Evolutionary conservation across 2,797 vertebrate genomes (phyloP).

Genomic region (Microcaecilia unicolor): DNA sequence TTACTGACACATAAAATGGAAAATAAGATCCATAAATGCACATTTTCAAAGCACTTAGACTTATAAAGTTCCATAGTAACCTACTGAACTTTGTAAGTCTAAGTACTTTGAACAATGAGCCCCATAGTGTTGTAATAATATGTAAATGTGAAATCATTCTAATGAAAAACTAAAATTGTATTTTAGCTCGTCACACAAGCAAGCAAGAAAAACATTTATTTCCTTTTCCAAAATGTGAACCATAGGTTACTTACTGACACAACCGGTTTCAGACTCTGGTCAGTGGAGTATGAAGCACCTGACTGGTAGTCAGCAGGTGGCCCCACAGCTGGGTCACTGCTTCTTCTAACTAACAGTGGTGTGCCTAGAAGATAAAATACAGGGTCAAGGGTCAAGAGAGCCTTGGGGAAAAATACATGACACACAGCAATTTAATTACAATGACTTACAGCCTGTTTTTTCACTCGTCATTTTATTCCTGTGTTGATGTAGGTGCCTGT

Average conservation of each 20-base stretch:
- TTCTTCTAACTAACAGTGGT: constrained; percentile 61
- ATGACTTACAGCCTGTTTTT: constrained; percentile 1
- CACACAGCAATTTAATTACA: constrained; percentile 11
- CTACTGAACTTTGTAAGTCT: too few species aligned
- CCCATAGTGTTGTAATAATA: too few species aligned
- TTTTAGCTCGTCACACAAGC: too few species aligned
- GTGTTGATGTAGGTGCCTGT: constrained; percentile 14
- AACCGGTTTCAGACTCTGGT: constrained; percentile 34
- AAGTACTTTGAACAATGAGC: too few species aligned
- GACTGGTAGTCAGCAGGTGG: constrained; percentile 39
- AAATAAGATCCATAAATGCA: too few species aligned
- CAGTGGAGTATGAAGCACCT: constrained; percentile 29
- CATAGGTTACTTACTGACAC: constrained; percentile 56
- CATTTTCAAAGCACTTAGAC: too few species aligned
- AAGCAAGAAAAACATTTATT: neutral
- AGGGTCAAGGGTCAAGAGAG: constrained; percentile 13
- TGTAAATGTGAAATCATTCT: too few species aligned
- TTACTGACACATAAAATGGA: too few species aligned
- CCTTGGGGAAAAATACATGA: neutral
- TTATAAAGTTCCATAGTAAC: too few species aligned
- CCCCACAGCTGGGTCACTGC: constrained; percentile 56
- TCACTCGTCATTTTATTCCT: constrained; percentile 5
- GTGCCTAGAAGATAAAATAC: constrained; percentile 46
- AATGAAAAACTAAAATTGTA: too few species aligned
- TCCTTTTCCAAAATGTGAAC: constrained; percentile 4